Conservation (phyloP, 2,797 vertebrate genomes). For the Crenuchus spilurus region DNA sequence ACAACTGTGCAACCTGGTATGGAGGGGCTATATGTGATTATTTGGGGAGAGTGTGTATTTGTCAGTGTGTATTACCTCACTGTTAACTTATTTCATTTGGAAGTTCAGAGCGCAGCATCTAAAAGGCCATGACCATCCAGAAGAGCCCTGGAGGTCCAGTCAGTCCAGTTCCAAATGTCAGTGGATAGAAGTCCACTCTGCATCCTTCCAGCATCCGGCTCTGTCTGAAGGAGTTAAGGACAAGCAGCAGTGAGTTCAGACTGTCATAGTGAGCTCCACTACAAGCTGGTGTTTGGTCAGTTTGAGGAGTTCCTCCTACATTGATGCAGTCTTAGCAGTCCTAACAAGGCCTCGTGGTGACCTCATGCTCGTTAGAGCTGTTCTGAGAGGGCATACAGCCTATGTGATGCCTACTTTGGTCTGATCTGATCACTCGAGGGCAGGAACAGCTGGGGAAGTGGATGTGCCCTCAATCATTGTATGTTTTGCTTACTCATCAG, state of each 20-base stretch:
- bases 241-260: constrained; percentile 8
- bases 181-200: constrained; percentile 7
- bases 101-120: not conserved
- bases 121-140: not conserved
- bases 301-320: constrained; percentile 12
- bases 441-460: not conserved
- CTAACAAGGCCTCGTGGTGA: constrained; percentile 11
- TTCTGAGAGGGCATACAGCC: not conserved
- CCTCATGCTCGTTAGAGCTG: not conserved
- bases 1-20: not conserved
- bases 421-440: constrained; percentile 8
- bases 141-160: not conserved
- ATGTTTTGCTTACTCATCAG: constrained; percentile 6
- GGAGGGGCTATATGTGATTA: too few relatives aligned
- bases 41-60: not conserved
- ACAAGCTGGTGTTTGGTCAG: constrained; percentile 1
- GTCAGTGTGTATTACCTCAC: constrained; percentile 1
- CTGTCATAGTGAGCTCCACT: not conserved
- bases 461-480: constrained; percentile 30
- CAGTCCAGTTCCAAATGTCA: constrained; percentile 5
- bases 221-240: constrained; percentile 13
- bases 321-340: not conserved
- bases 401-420: constrained; percentile 4
- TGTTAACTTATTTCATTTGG: not conserved
- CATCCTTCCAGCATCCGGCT: not conserved